Evolutionary conservation across 1,140 invertebrate species (phyloP), one percentile per base, ranked within the genome.

Genomic region (Patella vulgata): DNA sequence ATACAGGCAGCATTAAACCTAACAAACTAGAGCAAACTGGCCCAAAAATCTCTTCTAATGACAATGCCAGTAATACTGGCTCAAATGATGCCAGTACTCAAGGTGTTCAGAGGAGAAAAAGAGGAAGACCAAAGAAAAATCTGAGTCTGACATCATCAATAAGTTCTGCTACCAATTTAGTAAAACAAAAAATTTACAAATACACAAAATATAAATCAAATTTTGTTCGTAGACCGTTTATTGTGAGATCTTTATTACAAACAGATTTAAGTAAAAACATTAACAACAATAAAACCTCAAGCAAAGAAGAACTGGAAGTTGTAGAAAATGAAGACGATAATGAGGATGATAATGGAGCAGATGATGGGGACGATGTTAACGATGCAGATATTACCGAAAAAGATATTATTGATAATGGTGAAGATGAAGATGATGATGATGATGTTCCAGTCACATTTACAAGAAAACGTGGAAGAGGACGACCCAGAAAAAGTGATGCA

Each of bases 401-500:
- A 33, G 8, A 17, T 28, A 11, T 39, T 25, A 19, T 21, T 17
- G 14, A 14, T 2, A n/a, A 27, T 19, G 6, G 21, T 19, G 25
- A 21, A 46, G 50, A 21, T 21, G 19, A 19, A 9, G 21, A n/a
- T 23, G 59, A 42, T 6, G n/a, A 17, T 39, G 57, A 36, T 30
- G 4, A 17, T 17, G 21, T 25, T 8, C 33, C 33, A 8, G 33
- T 8, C 5, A 36, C 5, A 40, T 21, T 12, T 33, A 31, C 19
- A 43, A 27, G 39, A 51, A 57, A 56, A 50, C 25, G 33, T 2
- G 27, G 12, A 21, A 14, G 47, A 64, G 40, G 54, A 63, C 25
- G 44, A 33, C 43, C 31, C 21, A 40, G 61, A 57, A 53, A 56
- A n/a, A 53, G 59, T 53, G 46, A 48, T n/a, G 53, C 17, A 48